These are phyloP conservation scores for Dichetophora obliterata DNA, from an alignment of 2,888 invertebrate genomes.

Conservation along the genomic window DNA sequence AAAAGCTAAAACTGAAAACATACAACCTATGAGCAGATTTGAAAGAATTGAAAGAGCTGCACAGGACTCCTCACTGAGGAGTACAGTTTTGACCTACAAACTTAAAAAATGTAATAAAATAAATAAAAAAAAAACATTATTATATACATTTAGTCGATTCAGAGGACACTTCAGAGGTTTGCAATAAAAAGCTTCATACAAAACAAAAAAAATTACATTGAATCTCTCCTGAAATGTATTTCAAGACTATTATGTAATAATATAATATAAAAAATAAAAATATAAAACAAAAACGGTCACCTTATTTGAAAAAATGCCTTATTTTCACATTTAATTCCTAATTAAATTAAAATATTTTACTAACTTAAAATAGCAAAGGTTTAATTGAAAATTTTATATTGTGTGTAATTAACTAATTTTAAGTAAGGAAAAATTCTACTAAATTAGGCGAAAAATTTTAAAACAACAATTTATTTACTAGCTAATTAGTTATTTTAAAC, in stretches of 20 bases:
- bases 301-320: constrained; percentile 30
- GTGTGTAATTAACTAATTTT: constrained; percentile 24
- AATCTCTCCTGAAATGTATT: background rate
- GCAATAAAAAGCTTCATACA: background rate
- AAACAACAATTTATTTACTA: background rate
- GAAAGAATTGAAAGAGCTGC: background rate
- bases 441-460: constrained; percentile 16
- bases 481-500: background rate
- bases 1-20: background rate
- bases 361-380: constrained; percentile 17
- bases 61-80: background rate
- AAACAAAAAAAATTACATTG: background rate
- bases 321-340: constrained; percentile 36
- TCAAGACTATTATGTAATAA: background rate
- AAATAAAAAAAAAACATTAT: background rate
- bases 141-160: background rate
- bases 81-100: background rate
- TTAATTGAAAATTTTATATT: constrained; percentile 25
- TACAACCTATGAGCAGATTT: constrained; percentile 2
- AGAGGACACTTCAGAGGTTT: too few species aligned
- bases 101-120: background rate
- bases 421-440: constrained; percentile 6
- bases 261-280: too few species aligned
- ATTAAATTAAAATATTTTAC: constrained; percentile 11
- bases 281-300: background rate